Percentiles rank a stretch among this genome's conserved stretches.
Evolutionary conservation across 2,797 vertebrate genomes (phyloP).

Genomic region (Urosaurus nigricauda): DNA sequence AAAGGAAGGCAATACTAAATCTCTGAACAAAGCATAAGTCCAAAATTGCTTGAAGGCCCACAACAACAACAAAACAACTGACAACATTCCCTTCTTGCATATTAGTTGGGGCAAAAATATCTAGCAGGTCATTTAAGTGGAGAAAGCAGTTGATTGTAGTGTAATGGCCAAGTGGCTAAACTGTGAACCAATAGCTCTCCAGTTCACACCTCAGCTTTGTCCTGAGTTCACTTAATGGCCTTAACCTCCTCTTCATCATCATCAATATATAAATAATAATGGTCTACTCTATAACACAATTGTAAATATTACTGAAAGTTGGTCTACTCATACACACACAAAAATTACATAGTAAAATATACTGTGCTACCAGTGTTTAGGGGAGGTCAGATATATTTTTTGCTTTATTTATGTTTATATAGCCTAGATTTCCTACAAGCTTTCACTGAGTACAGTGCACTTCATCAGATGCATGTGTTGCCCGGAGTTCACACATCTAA

Average conservation of each 20-base stretch:
- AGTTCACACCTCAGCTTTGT: not conserved
- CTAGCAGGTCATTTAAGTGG: not conserved
- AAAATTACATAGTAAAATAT: not conserved
- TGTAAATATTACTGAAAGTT: not conserved
- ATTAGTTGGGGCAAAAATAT: not conserved
- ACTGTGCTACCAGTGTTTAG: not conserved
- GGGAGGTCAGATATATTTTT: accelerated
- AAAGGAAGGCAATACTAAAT: too few relatives aligned
- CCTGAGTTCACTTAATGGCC: too few relatives aligned
- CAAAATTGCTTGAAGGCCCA: too few relatives aligned
- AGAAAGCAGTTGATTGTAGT: not conserved
- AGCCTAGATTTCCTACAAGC: not conserved
- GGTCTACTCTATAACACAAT: not conserved
- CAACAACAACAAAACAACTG: too few relatives aligned
- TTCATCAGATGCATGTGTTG: too few relatives aligned
- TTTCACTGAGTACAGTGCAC: too few relatives aligned
- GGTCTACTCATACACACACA: not conserved
- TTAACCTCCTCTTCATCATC: not conserved
- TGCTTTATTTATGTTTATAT: not conserved
- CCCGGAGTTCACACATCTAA: too few relatives aligned
- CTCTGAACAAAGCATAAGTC: too few relatives aligned
- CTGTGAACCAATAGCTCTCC: not conserved
- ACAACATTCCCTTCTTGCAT: not conserved
- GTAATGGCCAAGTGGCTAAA: not conserved
- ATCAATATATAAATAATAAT: not conserved